A percentile compares a stretch with the other conserved stretches of the same genome.
phyloP scores from a whole-genome alignment of 1,140 invertebrate species.

The Papilio xuthus region DNA sequence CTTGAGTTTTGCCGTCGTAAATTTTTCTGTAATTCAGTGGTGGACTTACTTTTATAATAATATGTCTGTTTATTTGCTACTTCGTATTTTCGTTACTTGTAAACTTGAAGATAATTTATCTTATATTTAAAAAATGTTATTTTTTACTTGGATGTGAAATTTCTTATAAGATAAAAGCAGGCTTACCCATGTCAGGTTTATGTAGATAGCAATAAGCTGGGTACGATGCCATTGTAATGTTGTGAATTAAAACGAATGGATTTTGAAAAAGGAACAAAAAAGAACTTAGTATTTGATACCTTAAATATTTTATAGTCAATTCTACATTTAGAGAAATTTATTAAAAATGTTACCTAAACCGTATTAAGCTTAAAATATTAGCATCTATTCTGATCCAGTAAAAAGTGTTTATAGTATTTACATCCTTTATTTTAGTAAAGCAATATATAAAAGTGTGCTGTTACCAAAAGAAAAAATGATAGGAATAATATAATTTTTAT shows the following conservation, averaged over 20 bases:
- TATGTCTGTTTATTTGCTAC: not conserved
- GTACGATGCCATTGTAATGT: not conserved
- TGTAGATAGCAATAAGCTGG: conserved; percentile 1
- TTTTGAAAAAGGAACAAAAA: not conserved
- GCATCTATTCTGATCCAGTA: too few relatives aligned
- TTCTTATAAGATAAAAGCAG: not conserved
- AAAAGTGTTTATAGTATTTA: too few relatives aligned
- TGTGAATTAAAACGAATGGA: not conserved
- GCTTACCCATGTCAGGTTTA: conserved; percentile 8
- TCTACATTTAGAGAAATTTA: too few relatives aligned
- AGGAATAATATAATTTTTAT: not conserved
- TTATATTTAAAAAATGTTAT: not conserved
- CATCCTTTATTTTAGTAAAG: too few relatives aligned
- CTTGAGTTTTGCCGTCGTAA: not conserved
- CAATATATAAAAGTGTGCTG: not conserved
- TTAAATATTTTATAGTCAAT: too few relatives aligned
- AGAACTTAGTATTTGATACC: too few relatives aligned
- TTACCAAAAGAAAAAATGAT: not conserved
- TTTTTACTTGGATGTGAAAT: not conserved
- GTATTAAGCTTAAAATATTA: too few relatives aligned
- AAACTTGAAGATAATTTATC: not conserved
- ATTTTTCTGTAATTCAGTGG: not conserved
- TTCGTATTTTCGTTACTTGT: not conserved
- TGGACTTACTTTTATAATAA: not conserved
- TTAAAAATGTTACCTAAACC: too few relatives aligned